Percentiles rank a stretch among this genome's conserved stretches.
Conservation (phyloP, 1,140 invertebrate genomes). For the Lasioglossum baleicum region DNA sequence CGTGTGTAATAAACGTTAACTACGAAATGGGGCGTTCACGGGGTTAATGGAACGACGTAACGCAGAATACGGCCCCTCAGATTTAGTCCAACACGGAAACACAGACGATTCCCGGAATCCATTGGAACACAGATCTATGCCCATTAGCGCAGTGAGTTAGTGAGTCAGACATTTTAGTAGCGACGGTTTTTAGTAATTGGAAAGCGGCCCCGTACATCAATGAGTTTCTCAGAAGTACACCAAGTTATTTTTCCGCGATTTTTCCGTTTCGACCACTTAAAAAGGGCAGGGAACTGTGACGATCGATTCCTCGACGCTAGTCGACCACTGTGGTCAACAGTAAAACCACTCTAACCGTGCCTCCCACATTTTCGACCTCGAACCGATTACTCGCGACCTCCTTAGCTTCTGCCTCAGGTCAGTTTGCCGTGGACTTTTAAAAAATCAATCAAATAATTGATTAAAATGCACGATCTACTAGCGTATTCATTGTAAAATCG, state of each 20-base stretch:
- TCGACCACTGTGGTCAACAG: slow-evolving; percentile 45
- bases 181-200: not conserved
- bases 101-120: not conserved
- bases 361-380: slow-evolving; percentile 59
- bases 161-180: slow-evolving; percentile 24
- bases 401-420: slow-evolving; percentile 33
- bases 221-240: slow-evolving; percentile 8
- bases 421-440: not conserved
- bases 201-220: not conserved
- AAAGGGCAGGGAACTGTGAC: slow-evolving; percentile 33
- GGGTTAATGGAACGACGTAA: not conserved
- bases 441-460: too few species aligned
- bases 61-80: slow-evolving; percentile 1
- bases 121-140: not conserved
- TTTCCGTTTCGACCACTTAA: not conserved
- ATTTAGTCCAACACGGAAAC: not conserved
- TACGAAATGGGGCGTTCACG: not conserved
- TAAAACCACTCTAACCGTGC: slow-evolving; percentile 50
- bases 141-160: slow-evolving; percentile 22
- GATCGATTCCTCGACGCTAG: slow-evolving; percentile 49
- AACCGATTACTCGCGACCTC: slow-evolving; percentile 52
- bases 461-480: not conserved
- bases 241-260: slow-evolving; percentile 6
- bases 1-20: not conserved
- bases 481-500: not conserved